These are phyloP conservation scores for Drosophila buzzatii DNA, from an alignment of 2,888 invertebrate genomes.

Conservation along the genomic window DNA sequence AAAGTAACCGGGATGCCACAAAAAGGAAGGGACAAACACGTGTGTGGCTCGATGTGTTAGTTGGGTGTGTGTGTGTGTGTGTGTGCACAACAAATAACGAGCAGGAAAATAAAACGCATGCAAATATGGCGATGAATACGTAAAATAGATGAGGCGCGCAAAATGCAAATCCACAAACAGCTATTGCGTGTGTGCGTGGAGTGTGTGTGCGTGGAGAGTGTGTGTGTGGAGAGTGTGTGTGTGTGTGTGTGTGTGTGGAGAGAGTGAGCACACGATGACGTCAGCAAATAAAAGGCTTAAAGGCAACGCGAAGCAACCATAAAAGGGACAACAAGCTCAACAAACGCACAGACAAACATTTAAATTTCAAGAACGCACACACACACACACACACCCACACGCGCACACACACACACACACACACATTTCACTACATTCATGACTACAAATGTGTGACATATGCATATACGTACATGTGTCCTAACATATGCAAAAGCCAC, in stretches of 20 bases:
- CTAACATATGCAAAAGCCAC: conserved; percentile 45
- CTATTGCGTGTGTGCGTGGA: neutral
- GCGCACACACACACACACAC: no score
- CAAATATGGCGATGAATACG: conserved; percentile 74
- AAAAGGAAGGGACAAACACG: neutral
- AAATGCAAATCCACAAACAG: conserved; percentile 63
- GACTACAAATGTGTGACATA: conserved; percentile 5
- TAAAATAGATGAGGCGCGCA: conserved; percentile 68
- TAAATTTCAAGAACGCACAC: conserved; percentile 9
- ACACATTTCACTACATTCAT: neutral
- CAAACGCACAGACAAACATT: conserved; percentile 18
- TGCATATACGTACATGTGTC: conserved; percentile 4
- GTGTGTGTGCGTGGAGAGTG: neutral
- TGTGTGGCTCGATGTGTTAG: neutral
- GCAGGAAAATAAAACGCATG: conserved; percentile 66
- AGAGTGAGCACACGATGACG: conserved; percentile 36
- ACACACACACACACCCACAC: neutral
- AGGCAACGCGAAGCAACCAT: conserved; percentile 30
- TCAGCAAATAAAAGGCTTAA: conserved; percentile 69
- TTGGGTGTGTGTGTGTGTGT: conserved; percentile 5
- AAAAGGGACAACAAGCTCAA: conserved; percentile 46
- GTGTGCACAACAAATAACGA: conserved; percentile 52
- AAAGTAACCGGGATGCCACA: conserved; percentile 29
- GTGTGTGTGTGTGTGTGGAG: neutral
- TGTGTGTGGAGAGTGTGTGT: neutral